Evolutionary conservation across 2,113 vertebrate genomes (phyloP).

Genomic region (Miniopterus natalensis): DNA sequence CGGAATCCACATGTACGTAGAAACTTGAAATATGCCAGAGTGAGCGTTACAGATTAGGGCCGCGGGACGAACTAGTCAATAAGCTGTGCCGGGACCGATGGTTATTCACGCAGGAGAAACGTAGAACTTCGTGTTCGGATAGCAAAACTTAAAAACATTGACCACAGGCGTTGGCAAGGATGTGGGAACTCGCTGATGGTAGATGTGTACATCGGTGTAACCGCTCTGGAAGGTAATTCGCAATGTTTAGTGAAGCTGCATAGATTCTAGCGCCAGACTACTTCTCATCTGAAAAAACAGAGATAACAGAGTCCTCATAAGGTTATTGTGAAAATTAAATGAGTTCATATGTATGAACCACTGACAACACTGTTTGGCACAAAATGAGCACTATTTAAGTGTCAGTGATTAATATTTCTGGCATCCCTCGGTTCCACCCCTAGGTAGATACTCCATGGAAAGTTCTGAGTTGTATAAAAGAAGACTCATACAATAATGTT

Average conservation of each 20-base stretch:
- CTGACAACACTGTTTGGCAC: background rate
- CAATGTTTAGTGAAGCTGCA: background rate
- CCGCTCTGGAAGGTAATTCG: background rate
- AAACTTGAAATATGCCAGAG: conserved; percentile 30
- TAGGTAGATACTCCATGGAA: background rate
- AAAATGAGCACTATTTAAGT: conserved; percentile 24
- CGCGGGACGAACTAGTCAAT: background rate
- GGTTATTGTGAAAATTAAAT: conserved; percentile 1
- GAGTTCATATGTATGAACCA: background rate
- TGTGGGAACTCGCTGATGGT: background rate
- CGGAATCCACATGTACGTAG: background rate
- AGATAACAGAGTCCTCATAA: background rate
- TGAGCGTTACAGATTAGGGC: background rate
- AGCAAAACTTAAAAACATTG: background rate
- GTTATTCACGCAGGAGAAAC: background rate
- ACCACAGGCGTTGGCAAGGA: background rate
- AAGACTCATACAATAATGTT: conserved; percentile 12
- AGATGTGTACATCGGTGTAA: background rate
- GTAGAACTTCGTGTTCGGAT: background rate
- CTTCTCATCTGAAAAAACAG: background rate
- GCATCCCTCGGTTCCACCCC: background rate
- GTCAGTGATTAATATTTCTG: background rate
- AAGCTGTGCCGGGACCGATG: background rate
- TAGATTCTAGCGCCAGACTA: background rate
- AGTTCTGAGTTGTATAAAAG: background rate